Evolutionary conservation across 1,140 invertebrate genomes (phyloP), one percentile per base, ranked within the genome.

Genomic region (Aphelenchoides besseyi): DNA sequence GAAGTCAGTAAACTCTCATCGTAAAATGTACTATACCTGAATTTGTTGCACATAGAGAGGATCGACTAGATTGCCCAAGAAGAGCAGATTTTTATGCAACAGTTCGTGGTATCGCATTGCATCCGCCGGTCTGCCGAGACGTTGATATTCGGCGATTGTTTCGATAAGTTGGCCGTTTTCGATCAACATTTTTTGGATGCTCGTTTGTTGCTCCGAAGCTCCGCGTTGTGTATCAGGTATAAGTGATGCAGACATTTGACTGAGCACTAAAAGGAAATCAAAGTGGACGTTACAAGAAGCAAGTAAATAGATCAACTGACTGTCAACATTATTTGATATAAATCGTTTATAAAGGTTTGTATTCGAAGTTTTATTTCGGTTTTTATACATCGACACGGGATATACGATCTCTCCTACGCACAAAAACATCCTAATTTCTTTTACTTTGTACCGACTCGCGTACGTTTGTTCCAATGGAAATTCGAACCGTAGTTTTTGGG

Each of bases 401-500:
- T 48, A n/a, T n/a, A n/a, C n/a, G n/a, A n/a, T n/a, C n/a, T n/a
- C n/a, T n/a, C n/a, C n/a, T n/a, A n/a, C n/a, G n/a, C n/a, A n/a
- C n/a, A n/a, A n/a, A n/a, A n/a, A n/a, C n/a, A n/a, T 48, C 41
- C 41, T 48, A 48, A 23, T 48, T 48, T 18, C 3, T 12, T 71
- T 89, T 90, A 98, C 87, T 98, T 98, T 18, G 95, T 97, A 2
- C 92, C 92, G 18, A 92, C 90, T 82, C 96, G 87, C 0, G 94
- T 96, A 81, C 91, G 90, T 83, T 92, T 95, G 82, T 96, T 92
- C 96, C 96, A 99, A 1, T 93, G 89, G 86, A 96, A 99, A 85
- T 97, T 98, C 16, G 90, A 84, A 69, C 92, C 94, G 85, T 98
- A 98, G 48, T 89, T 91, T 84, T 97, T 92, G 32, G 89, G 88